Conservation (phyloP, 2,888 invertebrate genomes). For the Cinara cedri region DNA sequence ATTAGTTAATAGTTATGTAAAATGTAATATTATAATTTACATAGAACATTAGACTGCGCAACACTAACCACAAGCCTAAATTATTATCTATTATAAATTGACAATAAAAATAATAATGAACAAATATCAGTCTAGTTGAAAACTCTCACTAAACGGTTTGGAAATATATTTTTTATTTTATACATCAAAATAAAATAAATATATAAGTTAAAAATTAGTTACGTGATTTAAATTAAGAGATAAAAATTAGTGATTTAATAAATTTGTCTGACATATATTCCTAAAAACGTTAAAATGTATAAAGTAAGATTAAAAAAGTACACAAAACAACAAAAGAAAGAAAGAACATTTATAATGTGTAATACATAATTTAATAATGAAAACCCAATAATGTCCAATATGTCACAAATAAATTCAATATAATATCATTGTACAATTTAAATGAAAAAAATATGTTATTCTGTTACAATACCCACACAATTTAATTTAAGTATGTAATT, state of each 20-base stretch:
- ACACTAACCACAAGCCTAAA: not conserved
- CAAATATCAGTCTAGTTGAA: not conserved
- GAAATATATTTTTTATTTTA: not conserved
- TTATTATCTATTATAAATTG: not conserved
- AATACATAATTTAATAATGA: conserved; percentile 11
- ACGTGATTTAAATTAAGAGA: no score
- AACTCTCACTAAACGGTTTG: not conserved
- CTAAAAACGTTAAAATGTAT: no score
- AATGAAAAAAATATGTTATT: not conserved
- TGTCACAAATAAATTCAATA: no score
- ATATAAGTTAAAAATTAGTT: no score
- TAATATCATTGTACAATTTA: not conserved
- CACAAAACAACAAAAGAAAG: not conserved
- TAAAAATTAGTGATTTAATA: no score
- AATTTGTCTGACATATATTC: no score
- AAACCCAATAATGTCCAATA: conserved; percentile 3
- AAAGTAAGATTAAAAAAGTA: not conserved
- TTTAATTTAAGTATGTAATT: not conserved
- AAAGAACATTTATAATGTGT: not conserved
- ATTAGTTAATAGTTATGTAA: not conserved
- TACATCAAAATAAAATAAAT: not conserved
- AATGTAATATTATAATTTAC: conserved; percentile 1
- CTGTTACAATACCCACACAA: not conserved
- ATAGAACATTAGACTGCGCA: conserved; percentile 34
- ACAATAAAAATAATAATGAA: conserved; percentile 15